These are phyloP conservation scores for Eulithis testata DNA, from an alignment of 2,888 invertebrate genomes.

Conservation along the genomic window DNA sequence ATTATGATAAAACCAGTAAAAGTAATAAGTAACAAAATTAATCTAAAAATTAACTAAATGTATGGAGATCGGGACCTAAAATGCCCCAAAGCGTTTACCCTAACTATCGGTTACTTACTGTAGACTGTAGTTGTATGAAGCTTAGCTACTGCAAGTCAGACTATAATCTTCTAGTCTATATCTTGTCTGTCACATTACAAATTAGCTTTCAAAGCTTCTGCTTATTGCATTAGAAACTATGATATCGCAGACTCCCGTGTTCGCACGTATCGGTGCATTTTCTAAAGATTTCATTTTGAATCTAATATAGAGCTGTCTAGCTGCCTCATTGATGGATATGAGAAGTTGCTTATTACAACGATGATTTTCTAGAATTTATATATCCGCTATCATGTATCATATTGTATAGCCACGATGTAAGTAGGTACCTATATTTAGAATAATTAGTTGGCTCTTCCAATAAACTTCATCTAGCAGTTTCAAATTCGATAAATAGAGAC, in stretches of 20 bases:
- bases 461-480: too few species aligned
- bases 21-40: too few species aligned
- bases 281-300: conserved; percentile 27
- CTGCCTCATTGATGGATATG: conserved; percentile 12
- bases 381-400: too few species aligned
- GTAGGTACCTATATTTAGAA: too few species aligned
- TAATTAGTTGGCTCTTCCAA: too few species aligned
- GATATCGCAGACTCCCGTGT: conserved; percentile 30
- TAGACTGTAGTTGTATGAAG: neutral
- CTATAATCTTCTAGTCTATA: conserved; percentile 24
- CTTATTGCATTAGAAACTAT: conserved; percentile 39
- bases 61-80: too few species aligned
- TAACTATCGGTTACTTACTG: neutral
- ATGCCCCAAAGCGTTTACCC: too few species aligned
- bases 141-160: conserved; percentile 7
- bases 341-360: conserved; percentile 4
- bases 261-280: conserved; percentile 34
- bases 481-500: too few species aligned
- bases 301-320: conserved; percentile 12
- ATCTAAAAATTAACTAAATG: too few species aligned
- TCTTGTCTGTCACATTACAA: conserved; percentile 38
- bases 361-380: neutral
- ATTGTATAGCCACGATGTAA: too few species aligned
- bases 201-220: conserved; percentile 42
- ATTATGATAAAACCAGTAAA: too few species aligned